Conservation (phyloP, 2,797 vertebrate species). For the Pelodytes ibericus region DNA sequence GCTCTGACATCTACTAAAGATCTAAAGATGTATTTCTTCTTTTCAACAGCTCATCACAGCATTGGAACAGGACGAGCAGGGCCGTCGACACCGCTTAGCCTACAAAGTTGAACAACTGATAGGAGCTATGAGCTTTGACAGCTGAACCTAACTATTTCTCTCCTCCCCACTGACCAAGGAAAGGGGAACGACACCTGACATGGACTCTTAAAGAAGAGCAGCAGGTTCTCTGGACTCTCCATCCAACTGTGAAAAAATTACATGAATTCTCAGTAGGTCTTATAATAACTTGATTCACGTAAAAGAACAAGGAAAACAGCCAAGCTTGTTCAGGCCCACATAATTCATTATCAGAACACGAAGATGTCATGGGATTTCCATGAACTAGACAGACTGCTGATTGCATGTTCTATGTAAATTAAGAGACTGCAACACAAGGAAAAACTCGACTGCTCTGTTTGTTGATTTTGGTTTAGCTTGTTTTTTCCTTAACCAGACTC, state of each 20-base stretch:
- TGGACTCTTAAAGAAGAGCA: conserved; percentile 46
- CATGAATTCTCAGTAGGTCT: conserved; percentile 18
- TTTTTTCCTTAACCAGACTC: conserved; percentile 44
- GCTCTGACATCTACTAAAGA: no score
- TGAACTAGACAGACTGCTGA: conserved; percentile 30
- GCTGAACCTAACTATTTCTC: conserved; percentile 77
- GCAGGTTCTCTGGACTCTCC: conserved; percentile 51
- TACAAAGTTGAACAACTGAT: conserved; percentile 98
- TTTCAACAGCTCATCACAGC: conserved; percentile 84
- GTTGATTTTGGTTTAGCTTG: conserved; percentile 49
- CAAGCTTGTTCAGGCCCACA: conserved; percentile 16
- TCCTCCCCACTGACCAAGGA: conserved; percentile 37
- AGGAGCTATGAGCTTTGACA: conserved; percentile 92
- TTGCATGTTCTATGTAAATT: conserved; percentile 53
- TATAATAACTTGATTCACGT: conserved; percentile 22
- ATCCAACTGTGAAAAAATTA: conserved; percentile 44
- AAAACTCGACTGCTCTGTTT: conserved; percentile 50
- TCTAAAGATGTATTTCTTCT: no score
- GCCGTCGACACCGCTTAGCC: conserved; percentile 88
- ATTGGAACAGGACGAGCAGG: conserved; percentile 93
- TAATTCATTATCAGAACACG: conserved; percentile 27
- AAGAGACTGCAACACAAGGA: conserved; percentile 45
- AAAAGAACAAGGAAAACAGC: conserved; percentile 38
- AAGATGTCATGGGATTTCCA: conserved; percentile 18
- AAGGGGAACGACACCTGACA: conserved; percentile 60